A percentile compares a stretch with the other conserved stretches of the same genome.
Evolutionary conservation across 2,888 invertebrate species (phyloP).

Genomic region (Lucinisca nassula): DNA sequence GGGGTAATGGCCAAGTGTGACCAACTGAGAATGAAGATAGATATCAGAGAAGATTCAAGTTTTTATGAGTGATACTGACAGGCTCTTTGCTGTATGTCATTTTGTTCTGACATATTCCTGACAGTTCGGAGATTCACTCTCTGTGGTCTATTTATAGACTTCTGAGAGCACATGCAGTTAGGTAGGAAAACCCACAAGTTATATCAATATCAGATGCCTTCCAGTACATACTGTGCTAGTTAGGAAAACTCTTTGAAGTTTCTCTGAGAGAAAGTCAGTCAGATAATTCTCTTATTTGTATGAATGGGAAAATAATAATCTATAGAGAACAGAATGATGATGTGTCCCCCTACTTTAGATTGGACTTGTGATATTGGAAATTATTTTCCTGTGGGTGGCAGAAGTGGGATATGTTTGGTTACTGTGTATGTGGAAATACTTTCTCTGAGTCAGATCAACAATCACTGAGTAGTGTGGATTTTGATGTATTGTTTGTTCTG

Average conservation of each 20-base stretch:
- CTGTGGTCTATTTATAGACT: background rate
- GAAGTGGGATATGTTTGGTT: background rate
- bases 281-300: constrained; percentile 1
- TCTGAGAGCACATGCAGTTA: background rate
- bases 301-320: background rate
- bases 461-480: background rate
- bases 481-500: constrained; percentile 3
- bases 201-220: background rate
- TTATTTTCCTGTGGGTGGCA: constrained; percentile 1
- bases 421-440: background rate
- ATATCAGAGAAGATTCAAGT: no score
- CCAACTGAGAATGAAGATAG: no score
- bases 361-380: background rate
- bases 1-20: no score
- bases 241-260: constrained; percentile 1
- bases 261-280: background rate
- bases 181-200: constrained; percentile 5
- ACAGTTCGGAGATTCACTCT: background rate
- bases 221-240: background rate
- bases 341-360: background rate
- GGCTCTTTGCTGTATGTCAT: background rate
- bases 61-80: background rate
- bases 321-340: background rate
- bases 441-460: background rate
- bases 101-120: background rate